Conservation (phyloP, 2,797 vertebrate genomes). For the Telmatherina bonti region DNA sequence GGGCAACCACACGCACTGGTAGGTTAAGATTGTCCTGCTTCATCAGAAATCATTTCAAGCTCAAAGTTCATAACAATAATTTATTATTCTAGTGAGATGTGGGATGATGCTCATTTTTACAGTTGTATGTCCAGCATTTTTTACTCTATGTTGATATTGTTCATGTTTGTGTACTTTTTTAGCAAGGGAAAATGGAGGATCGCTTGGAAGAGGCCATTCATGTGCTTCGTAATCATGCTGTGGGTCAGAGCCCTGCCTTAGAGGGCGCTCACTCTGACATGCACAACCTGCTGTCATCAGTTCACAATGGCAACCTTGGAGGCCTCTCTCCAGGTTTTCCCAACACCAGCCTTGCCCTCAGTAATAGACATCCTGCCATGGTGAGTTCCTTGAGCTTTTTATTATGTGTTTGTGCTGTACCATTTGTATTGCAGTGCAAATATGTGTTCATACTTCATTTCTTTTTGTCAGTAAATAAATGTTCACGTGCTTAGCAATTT, state of each 20-base stretch:
- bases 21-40: conserved; percentile 58
- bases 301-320: conserved; percentile 86
- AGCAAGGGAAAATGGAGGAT: conserved; percentile 98
- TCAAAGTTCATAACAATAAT: background rate
- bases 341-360: conserved; percentile 86
- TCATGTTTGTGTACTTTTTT: conserved; percentile 12
- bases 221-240: conserved; percentile 94
- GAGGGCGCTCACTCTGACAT: conserved; percentile 88
- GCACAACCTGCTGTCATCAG: conserved; percentile 87
- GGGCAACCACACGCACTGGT: conserved; percentile 93
- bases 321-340: conserved; percentile 89
- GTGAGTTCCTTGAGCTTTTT: conserved; percentile 77
- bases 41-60: conserved; percentile 15
- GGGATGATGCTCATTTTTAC: background rate
- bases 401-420: conserved; percentile 12
- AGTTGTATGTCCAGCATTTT: background rate
- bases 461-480: background rate
- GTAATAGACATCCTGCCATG: conserved; percentile 89
- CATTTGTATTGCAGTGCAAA: background rate
- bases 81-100: background rate
- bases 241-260: conserved; percentile 87
- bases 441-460: background rate
- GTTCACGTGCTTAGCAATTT: background rate
- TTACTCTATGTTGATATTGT: background rate
- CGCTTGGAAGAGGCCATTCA: conserved; percentile 97